Conservation (phyloP, 2,888 invertebrate species). For the Beris chalybata region DNA sequence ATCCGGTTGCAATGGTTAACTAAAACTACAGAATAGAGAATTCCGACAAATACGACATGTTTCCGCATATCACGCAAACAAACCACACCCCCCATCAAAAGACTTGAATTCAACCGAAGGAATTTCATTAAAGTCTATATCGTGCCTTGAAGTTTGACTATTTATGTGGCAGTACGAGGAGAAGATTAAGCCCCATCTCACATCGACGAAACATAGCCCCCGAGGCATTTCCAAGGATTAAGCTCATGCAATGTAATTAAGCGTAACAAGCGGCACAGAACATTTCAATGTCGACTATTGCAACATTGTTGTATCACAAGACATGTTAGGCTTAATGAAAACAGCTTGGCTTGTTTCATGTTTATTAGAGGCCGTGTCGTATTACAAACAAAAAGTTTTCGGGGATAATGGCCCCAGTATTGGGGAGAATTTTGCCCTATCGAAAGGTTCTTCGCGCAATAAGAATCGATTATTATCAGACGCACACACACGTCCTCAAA, state of each 20-base stretch:
- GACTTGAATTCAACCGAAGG: conserved; percentile 23
- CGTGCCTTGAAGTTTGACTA: conserved; percentile 1
- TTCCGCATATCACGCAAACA: conserved; percentile 29
- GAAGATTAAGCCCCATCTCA: not conserved
- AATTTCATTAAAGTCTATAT: conserved; percentile 28
- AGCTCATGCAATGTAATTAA: conserved; percentile 36
- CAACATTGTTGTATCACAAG: conserved; percentile 17
- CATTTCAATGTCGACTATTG: conserved; percentile 28
- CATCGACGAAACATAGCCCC: conserved; percentile 22
- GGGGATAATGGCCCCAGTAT: no score
- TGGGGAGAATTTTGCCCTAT: no score
- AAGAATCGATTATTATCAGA: no score
- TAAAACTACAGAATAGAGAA: conserved; percentile 2
- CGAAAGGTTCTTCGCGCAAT: no score
- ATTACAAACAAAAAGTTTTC: conserved; percentile 4
- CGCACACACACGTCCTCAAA: no score
- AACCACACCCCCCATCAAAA: conserved; percentile 30
- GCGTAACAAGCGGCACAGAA: conserved; percentile 34
- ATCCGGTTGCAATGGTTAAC: conserved; percentile 19
- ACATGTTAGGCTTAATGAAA: conserved; percentile 27
- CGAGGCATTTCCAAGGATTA: conserved; percentile 34
- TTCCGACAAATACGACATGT: conserved; percentile 14
- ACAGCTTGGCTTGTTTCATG: conserved; percentile 18
- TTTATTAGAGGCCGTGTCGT: conserved; percentile 16
- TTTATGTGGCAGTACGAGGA: not conserved